Evolutionary conservation across 2,888 invertebrate species (phyloP).

Genomic region (Rutpela maculata): DNA sequence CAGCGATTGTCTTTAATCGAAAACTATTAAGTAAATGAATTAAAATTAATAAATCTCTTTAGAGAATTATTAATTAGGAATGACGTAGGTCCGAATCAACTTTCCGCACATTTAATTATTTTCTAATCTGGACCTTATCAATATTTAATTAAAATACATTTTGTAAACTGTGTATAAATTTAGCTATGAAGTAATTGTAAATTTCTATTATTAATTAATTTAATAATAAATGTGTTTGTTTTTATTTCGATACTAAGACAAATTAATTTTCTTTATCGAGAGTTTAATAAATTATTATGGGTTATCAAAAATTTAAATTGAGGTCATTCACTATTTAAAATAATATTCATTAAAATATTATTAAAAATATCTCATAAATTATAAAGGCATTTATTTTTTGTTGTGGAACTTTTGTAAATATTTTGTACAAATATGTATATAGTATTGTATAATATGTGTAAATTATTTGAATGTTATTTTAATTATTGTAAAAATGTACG

Average conservation of each 20-base stretch:
- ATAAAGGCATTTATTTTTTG: slow-evolving; percentile 40
- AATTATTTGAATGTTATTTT: slow-evolving; percentile 57
- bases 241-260: slow-evolving; percentile 49
- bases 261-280: slow-evolving; percentile 60
- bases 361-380: slow-evolving; percentile 26
- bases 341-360: slow-evolving; percentile 38
- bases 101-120: not conserved
- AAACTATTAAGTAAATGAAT: too few relatives aligned
- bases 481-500: slow-evolving; percentile 50
- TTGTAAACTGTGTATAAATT: slow-evolving; percentile 46
- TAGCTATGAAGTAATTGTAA: slow-evolving; percentile 53
- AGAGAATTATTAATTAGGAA: not conserved
- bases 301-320: slow-evolving; percentile 58
- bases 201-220: slow-evolving; percentile 45
- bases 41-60: not conserved
- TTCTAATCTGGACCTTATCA: slow-evolving; percentile 15
- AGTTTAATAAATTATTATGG: slow-evolving; percentile 54
- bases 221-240: slow-evolving; percentile 54
- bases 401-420: slow-evolving; percentile 53
- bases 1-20: too few relatives aligned
- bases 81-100: not conserved
- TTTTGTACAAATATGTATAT: slow-evolving; percentile 62
- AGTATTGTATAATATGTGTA: slow-evolving; percentile 61
- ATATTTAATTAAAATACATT: slow-evolving; percentile 30
- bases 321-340: slow-evolving; percentile 54